These are phyloP conservation scores for Drosophila falleni DNA, from an alignment of 2,888 invertebrate genomes.

Conservation along the genomic window DNA sequence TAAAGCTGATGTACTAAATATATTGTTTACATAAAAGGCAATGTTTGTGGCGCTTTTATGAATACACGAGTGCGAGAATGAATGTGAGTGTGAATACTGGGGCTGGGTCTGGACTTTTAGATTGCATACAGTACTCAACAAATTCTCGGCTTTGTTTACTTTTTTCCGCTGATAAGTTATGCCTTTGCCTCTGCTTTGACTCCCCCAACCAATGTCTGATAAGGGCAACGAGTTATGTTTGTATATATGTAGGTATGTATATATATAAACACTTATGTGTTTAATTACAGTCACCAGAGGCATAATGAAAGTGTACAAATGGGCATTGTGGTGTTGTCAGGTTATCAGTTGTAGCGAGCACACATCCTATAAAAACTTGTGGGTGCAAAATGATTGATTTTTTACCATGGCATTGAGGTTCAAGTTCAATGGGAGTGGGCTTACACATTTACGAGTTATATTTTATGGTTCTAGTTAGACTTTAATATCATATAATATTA, in stretches of 20 bases:
- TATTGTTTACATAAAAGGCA: constrained; percentile 28
- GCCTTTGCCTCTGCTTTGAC: constrained; percentile 2
- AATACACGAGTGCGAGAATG: constrained; percentile 9
- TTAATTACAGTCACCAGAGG: constrained; percentile 25
- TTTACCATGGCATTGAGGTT: constrained; percentile 26
- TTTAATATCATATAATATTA: background rate
- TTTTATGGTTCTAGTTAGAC: background rate
- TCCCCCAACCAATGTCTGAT: constrained; percentile 25
- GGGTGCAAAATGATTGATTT: constrained; percentile 37
- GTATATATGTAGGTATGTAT: background rate
- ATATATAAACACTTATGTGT: constrained; percentile 5
- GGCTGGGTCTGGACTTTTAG: constrained; percentile 36
- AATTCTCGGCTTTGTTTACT: constrained; percentile 41
- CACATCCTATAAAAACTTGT: constrained; percentile 19
- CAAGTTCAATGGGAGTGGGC: constrained; percentile 22
- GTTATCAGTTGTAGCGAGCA: constrained; percentile 25
- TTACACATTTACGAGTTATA: constrained; percentile 1
- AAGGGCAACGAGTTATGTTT: constrained; percentile 17
- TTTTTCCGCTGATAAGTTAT: constrained; percentile 26
- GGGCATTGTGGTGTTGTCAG: constrained; percentile 20
- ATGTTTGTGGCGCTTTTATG: constrained; percentile 17
- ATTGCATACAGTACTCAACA: constrained; percentile 27
- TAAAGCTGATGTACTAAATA: constrained; percentile 21
- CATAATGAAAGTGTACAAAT: constrained; percentile 31
- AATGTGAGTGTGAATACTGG: constrained; percentile 1